phyloP scores from a whole-genome alignment of 1,140 invertebrate genomes.

The Rhopalosiphum maidis region DNA sequence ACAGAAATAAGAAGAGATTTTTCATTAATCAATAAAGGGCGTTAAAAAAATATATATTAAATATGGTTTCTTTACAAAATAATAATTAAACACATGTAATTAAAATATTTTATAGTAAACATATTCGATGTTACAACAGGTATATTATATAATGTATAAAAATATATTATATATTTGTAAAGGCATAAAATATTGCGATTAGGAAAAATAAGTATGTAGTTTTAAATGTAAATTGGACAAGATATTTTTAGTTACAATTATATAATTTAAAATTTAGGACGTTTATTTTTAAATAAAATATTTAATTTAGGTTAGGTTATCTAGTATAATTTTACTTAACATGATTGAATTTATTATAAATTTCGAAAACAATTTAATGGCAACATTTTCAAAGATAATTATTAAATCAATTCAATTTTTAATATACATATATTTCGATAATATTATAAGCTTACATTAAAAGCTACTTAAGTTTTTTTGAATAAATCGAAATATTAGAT shows the following conservation, averaged over 20 bases:
- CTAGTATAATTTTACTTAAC: background rate
- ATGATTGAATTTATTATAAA: background rate
- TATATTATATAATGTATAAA: no score
- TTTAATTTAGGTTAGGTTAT: no score
- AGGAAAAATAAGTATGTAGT: background rate
- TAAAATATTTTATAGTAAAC: no score
- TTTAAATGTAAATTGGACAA: background rate
- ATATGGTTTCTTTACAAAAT: background rate
- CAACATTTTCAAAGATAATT: background rate
- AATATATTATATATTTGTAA: background rate
- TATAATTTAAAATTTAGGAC: background rate
- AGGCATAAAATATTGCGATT: background rate
- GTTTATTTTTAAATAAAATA: background rate
- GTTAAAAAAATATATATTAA: background rate
- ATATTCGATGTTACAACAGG: no score
- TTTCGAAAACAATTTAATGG: background rate
- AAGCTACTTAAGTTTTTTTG: background rate
- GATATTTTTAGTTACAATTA: background rate
- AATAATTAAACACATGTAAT: no score
- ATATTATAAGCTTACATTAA: background rate
- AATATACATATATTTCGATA: background rate
- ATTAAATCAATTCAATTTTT: background rate
- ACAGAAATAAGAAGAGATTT: background rate
- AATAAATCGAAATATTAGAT: background rate
- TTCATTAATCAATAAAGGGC: no score